Conservation (phyloP, 1,140 invertebrate genomes). For the Samia ricini region DNA sequence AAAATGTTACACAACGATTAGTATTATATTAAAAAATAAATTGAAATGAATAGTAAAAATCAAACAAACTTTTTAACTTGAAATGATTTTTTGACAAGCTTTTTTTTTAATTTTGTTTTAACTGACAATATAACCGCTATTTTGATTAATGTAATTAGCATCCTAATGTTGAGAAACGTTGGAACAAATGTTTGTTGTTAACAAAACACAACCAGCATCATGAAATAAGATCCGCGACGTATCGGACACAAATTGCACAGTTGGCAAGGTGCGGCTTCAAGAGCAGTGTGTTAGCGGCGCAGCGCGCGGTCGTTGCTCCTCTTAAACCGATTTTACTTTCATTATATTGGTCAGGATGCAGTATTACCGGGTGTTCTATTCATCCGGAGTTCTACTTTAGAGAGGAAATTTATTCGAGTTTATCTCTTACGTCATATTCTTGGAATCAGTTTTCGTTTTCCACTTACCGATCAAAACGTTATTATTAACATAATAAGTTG, state of each 20-base stretch:
- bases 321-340: conserved; percentile 68
- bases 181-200: no score
- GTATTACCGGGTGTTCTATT: not conserved
- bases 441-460: not conserved
- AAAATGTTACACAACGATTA: no score
- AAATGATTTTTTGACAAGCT: no score
- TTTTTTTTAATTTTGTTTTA: no score
- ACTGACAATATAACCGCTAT: no score
- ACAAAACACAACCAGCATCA: no score
- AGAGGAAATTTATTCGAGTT: not conserved
- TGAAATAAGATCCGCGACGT: conserved; percentile 9
- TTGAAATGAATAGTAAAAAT: no score
- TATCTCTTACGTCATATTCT: not conserved
- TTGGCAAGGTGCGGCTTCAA: conserved; percentile 30
- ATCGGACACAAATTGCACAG: not conserved
- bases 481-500: not conserved
- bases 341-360: conserved; percentile 38
- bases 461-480: not conserved
- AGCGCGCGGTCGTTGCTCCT: conserved; percentile 46
- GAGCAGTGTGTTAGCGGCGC: conserved; percentile 59
- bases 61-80: no score
- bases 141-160: no score
- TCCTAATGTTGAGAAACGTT: no score
- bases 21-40: no score
- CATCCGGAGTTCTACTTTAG: not conserved